These are phyloP conservation scores for Galeruca laticollis DNA, from an alignment of 2,888 invertebrate species.

Conservation along the genomic window DNA sequence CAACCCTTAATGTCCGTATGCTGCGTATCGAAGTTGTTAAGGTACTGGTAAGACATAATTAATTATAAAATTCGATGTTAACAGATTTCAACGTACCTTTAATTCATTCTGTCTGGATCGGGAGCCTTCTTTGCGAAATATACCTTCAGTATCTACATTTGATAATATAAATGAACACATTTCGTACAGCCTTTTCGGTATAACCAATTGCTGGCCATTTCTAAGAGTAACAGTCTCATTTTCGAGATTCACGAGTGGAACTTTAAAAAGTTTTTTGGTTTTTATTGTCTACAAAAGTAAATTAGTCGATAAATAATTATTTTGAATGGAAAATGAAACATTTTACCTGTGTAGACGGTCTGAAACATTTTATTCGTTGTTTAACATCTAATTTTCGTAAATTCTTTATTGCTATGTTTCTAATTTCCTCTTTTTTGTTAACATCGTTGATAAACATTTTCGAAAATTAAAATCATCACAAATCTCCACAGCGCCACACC, in stretches of 20 bases:
- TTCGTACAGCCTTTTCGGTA: constrained; percentile 80
- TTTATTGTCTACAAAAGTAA: constrained; percentile 55
- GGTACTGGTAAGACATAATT: no score
- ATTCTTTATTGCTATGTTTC: constrained; percentile 73
- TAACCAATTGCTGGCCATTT: constrained; percentile 77
- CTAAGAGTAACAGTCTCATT: constrained; percentile 72
- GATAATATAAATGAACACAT: constrained; percentile 77
- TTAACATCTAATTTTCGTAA: constrained; percentile 79
- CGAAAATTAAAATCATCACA: constrained; percentile 19
- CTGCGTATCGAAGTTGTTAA: no score
- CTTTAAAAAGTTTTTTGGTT: constrained; percentile 69
- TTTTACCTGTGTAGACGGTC: constrained; percentile 67
- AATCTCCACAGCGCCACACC: not conserved
- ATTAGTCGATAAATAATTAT: constrained; percentile 15
- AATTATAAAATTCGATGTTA: not conserved
- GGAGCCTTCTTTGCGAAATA: constrained; percentile 91
- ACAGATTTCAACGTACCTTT: constrained; percentile 68
- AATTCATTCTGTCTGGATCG: constrained; percentile 85
- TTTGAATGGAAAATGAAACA: constrained; percentile 22
- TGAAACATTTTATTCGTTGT: constrained; percentile 76
- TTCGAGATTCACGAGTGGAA: constrained; percentile 69
- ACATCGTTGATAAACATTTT: constrained; percentile 72
- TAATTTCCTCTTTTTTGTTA: constrained; percentile 70
- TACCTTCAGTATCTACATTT: constrained; percentile 81
- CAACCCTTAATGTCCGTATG: no score